Percentiles rank a stretch among this genome's conserved stretches.
phyloP scores from a whole-genome alignment of 1,140 invertebrate species.

The Eupristina koningsbergeri region DNA sequence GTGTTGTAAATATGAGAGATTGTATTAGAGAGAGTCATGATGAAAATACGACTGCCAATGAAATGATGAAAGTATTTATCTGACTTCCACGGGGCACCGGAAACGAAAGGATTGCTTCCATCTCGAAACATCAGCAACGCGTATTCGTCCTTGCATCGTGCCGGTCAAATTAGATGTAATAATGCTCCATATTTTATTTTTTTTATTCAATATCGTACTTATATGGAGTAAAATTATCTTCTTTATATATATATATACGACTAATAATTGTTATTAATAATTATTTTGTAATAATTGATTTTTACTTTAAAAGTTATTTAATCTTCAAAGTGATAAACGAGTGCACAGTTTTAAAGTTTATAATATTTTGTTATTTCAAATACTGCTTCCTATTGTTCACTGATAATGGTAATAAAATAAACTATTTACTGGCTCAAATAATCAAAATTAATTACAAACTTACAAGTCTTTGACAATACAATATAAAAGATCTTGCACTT shows the following conservation, averaged over 20 bases:
- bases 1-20: background rate
- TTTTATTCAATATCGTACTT: no score
- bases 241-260: no score
- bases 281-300: no score
- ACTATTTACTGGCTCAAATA: no score
- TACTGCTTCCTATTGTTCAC: no score
- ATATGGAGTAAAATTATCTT: background rate
- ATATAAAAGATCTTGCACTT: background rate
- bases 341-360: no score
- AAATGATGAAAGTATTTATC: conserved; percentile 39
- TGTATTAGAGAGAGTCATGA: background rate
- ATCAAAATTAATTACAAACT: no score
- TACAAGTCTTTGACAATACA: background rate
- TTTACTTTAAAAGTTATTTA: no score
- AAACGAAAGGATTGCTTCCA: conserved; percentile 41
- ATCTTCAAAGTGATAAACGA: no score
- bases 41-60: background rate
- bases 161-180: background rate
- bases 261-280: no score
- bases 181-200: background rate
- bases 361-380: no score
- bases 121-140: background rate
- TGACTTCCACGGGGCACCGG: conserved; percentile 30
- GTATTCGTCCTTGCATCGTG: background rate
- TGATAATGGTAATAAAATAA: no score